phyloP scores from a whole-genome alignment of 2,113 vertebrate species.

The Amphilophus citrinellus region DNA sequence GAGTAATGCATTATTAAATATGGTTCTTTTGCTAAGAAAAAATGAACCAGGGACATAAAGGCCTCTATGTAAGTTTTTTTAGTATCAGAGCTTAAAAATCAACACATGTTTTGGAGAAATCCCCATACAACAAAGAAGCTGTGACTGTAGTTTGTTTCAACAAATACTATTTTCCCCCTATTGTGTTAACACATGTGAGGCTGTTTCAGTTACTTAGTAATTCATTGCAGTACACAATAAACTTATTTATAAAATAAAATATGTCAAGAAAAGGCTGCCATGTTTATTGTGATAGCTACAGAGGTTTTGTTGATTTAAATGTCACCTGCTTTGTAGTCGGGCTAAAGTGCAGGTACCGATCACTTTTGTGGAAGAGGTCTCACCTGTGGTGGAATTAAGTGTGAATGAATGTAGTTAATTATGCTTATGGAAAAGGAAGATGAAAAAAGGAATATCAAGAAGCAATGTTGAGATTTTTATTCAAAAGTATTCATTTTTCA shows the following conservation, averaged over 20 bases:
- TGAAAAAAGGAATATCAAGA: no score
- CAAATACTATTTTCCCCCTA: neutral
- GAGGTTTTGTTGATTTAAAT: neutral
- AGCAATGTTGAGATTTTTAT: no score
- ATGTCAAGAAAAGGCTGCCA: neutral
- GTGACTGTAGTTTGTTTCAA: neutral
- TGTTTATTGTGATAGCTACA: neutral
- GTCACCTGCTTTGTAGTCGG: neutral
- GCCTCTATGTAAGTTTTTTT: neutral
- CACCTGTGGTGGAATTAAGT: neutral
- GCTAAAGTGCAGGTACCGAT: neutral
- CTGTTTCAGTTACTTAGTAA: neutral
- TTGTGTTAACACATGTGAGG: neutral
- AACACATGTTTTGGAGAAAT: slow-evolving; percentile 6
- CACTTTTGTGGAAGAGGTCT: neutral
- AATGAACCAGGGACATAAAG: neutral
- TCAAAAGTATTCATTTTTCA: neutral
- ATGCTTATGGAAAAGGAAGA: no score
- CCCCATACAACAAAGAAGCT: neutral
- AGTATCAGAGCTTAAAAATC: neutral
- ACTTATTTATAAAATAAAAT: neutral
- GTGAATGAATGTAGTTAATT: neutral
- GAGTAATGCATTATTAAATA: neutral
- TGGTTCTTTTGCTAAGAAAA: neutral
- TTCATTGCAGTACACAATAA: neutral